A percentile compares a stretch with the other conserved stretches of the same genome.
Evolutionary conservation across 1,140 invertebrate genomes (phyloP).

Genomic region (Euwallacea similis): DNA sequence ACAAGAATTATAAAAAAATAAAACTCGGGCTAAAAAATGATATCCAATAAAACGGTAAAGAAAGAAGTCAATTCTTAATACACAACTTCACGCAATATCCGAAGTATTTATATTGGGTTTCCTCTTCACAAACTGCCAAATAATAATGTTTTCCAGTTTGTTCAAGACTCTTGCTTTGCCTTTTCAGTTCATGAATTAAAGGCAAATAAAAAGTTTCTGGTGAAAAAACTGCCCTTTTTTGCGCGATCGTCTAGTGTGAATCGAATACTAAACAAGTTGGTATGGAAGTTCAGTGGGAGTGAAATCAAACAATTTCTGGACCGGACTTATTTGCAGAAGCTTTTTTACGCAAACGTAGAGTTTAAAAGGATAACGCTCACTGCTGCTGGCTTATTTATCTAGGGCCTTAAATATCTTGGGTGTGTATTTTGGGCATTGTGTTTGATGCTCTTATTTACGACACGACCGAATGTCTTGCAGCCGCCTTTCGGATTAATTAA

Average conservation of each 20-base stretch:
- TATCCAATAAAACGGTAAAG: neutral
- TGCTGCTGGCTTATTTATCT: constrained; percentile 13
- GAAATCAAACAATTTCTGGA: constrained; percentile 29
- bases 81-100: constrained; percentile 15
- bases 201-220: constrained; percentile 35
- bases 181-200: constrained; percentile 28
- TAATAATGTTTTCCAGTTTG: constrained; percentile 32
- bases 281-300: constrained; percentile 3
- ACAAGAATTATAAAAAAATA: neutral
- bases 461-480: no score
- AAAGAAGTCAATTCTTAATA: constrained; percentile 7
- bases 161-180: constrained; percentile 21
- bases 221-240: constrained; percentile 31
- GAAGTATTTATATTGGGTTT: constrained; percentile 13
- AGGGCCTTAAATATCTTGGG: constrained; percentile 8
- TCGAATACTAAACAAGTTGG: constrained; percentile 30
- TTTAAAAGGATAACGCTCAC: constrained; percentile 12
- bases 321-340: constrained; percentile 20
- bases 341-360: constrained; percentile 13
- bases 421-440: no score
- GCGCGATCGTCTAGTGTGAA: constrained; percentile 25
- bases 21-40: neutral
- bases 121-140: constrained; percentile 23
- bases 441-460: no score
- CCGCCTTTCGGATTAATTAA: no score